Base-by-base conservation (phyloP, 2,797 vertebrate species). In the Echiichthys vipera region DNA sequence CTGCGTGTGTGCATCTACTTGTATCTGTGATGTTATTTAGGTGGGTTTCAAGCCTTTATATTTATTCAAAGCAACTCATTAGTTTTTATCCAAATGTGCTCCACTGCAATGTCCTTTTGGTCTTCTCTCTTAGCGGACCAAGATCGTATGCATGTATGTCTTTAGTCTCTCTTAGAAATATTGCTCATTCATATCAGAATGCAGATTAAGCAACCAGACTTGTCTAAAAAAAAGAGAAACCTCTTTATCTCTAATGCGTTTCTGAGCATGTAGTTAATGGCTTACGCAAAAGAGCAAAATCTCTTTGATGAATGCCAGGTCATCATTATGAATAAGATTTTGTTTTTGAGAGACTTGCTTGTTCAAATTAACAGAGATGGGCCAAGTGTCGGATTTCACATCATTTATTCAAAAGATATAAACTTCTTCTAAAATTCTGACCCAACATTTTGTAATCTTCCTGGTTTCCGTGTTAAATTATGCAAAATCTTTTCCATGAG, bases 161-260 rank as follows among this genome's bases (percentile, higher is more conserved):
- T 72, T 79, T 53, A 54, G 29, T 66, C 15, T 69, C 42, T 42
- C 58, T 80, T 82, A 51, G 57, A 83, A 76, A 65, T 57, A 75
- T 46, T 3, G 2, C 40, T 68, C 34, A 54, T 75, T 73, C 61
- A 30, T 72, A 58, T 76, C 50, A 61, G 68, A 77, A 74, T 66
- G 74, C 79, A 69, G 73, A 77, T 84, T 54, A 80, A 65, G 39
- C 55, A 13, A 39, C 20, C 56, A 67, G 51, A 65, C 64, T 54
- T 63, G 62, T 76, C 64, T 61, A 37, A 27, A 72, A 84, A n/a
- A 73, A 34, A 69, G 43, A 29, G 57, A 51, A 68, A 63, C 63
- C 34, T 88, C 54, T 77, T 47, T 67, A 65, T 78, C 71, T 76
- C 53, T 51, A 1, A 74, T 69, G 75, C 39, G 70, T 74, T 59